Evolutionary conservation across 2,113 vertebrate species (phyloP).

Genomic region (Rallus limicola): DNA sequence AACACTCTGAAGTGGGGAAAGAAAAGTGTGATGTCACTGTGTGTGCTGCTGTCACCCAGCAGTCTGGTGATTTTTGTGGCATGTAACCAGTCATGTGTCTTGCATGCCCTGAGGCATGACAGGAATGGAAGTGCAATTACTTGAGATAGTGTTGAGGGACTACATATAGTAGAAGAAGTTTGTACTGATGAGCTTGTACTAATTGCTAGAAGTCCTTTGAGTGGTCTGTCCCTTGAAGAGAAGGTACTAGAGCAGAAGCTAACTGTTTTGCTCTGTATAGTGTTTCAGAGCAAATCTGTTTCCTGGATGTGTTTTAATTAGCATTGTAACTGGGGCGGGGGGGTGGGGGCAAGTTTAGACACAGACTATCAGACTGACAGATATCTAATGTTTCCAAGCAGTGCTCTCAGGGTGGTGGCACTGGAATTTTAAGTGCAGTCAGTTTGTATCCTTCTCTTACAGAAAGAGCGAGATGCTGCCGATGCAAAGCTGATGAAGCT

Average conservation of each 20-base stretch:
- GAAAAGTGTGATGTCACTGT: no score
- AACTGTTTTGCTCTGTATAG: not conserved
- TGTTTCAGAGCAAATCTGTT: not conserved
- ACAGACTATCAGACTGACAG: not conserved
- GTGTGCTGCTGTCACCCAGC: not conserved
- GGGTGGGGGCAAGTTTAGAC: not conserved
- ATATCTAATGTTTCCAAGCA: not conserved
- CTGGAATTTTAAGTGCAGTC: not conserved
- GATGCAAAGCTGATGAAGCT: constrained; percentile 90
- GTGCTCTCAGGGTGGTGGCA: not conserved
- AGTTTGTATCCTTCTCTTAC: not conserved
- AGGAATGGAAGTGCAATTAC: not conserved
- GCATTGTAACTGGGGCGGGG: not conserved
- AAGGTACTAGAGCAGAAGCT: not conserved
- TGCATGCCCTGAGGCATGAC: not conserved
- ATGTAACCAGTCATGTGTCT: accelerated
- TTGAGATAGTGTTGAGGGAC: not conserved
- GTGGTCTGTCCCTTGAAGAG: not conserved
- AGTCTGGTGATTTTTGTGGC: not conserved
- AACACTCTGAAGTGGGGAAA: no score
- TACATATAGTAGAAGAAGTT: not conserved
- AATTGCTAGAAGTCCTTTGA: not conserved
- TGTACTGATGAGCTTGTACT: not conserved
- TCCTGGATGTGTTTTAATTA: not conserved
- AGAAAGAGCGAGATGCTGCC: constrained; percentile 87